Evolutionary conservation across 2,113 vertebrate species (phyloP), one percentile per base, ranked within the genome.

Genomic region (Zosterops lateralis): DNA sequence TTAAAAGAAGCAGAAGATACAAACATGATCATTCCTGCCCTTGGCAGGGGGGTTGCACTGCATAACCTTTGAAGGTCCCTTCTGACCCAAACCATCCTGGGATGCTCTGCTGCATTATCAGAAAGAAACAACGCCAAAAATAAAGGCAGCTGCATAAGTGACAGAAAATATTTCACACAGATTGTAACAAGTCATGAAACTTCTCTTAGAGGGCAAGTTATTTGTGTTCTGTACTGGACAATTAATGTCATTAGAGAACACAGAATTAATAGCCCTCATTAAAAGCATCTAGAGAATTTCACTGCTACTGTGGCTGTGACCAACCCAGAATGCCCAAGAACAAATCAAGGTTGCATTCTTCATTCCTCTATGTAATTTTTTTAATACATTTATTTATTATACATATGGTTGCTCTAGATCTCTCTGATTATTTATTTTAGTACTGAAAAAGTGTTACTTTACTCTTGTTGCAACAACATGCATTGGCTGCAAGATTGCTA

Each of bases 261-360:
- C 5, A 96, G 47, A 95, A 97, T 97, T 96, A 97, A 97, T 84
- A 93, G 68, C 77, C 68, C 54, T 97, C 95, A 96, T 97, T 97
- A 94, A 87, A 96, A 93, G 78, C 93, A 96, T 92, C 92, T 94
- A 92, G 89, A 97, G 80, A 92, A 93, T 93, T 95, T 95, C 70
- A 67, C 56, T 90, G 58, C 80, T 53, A 58, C 45, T 47, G 53
- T 44, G 86, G 95, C 25, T 22, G 38, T 66, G 83, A 81, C 68
- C 73, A 95, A 84, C 24, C 11, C 79, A 53, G 32, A 94, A 79
- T 32, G 16, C 4, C n/a, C 51, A 95, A 94, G 51, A 82, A 76
- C 54, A 96, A 92, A 85, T 29, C 71, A 97, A 97, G 92, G 90
- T 90, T 96, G 48, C n/a, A 80, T 82, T 25, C 38, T 92, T 68